Evolutionary conservation across 2,113 vertebrate species (phyloP), one percentile per base, ranked within the genome.

Genomic region (Macroglossus sobrinus): DNA sequence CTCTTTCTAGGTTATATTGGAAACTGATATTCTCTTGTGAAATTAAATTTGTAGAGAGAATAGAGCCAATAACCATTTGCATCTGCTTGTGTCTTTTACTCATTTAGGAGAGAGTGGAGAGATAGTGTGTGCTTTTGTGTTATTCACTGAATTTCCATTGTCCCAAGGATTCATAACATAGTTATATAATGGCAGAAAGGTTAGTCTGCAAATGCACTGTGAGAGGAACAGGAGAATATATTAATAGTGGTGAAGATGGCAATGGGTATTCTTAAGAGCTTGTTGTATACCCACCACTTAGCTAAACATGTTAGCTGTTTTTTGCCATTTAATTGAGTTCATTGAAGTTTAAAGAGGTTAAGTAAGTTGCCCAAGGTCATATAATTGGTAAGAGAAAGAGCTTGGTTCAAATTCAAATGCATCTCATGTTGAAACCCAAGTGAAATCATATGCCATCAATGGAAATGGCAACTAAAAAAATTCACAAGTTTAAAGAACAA

Each of bases 1-100:
- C 13, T 76, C n/a, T 30, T 30, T 13, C 35, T 13, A 18, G 75
- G 24, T 35, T 96, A 64, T 95, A 92, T 93, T 40, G 28, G 86
- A n/a, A 85, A 57, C 28, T 66, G 12, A 59, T 81, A 87, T 93
- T 95, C 80, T 97, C 84, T 95, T 91, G 68, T 86, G 95, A 97
- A 98, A 96, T 85, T 35, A 35, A 43, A 92, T 88, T 84, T 89
- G 47, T 45, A 30, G 0, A 0, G 40, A 85, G 50, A 96, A 61
- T 76, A 92, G 57, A 80, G 22, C 74, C 92, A 74, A 96, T 84
- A 21, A 86, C 50, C 45, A 10, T 85, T 88, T 97, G 68, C 40
- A 91, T 47, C 64, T 89, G 7, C 81, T 57, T 59, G 1, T 22
- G 22, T 59, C 43, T 4, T 92, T 96, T 91, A 69, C 76, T 86